Conservation (phyloP, 2,888 invertebrate species). For the Macrosiphum euphorbiae region DNA sequence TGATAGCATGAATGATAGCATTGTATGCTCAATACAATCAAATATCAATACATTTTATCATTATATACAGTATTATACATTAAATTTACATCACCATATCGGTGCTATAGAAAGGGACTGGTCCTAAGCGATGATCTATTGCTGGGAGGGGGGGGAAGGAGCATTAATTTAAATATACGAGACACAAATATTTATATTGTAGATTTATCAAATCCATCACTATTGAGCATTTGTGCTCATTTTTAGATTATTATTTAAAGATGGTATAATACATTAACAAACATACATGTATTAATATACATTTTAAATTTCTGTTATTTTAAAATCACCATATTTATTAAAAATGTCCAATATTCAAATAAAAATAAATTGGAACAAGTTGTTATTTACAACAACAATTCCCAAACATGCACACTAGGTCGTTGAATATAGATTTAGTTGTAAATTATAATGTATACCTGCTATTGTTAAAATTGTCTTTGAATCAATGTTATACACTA, state of each 20-base stretch:
- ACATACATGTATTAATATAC: no score
- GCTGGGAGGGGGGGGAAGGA: neutral
- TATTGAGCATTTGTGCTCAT: neutral
- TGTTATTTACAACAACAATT: neutral
- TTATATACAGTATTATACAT: neutral
- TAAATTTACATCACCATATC: neutral
- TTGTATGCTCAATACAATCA: neutral
- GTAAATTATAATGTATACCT: no score
- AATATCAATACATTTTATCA: neutral
- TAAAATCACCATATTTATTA: neutral
- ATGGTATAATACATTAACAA: neutral
- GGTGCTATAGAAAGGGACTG: neutral
- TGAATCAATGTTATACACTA: no score
- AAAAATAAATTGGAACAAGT: neutral
- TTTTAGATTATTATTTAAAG: neutral
- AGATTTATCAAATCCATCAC: neutral
- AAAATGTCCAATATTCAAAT: neutral
- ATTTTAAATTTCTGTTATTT: neutral
- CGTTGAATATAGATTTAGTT: neutral
- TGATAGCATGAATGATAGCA: neutral
- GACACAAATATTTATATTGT: neutral
- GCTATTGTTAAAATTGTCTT: no score
- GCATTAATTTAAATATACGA: neutral
- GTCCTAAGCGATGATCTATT: neutral
- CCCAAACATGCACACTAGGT: neutral